Base-by-base conservation (phyloP, 1,140 invertebrate genomes). In the Cherax destructor region DNA sequence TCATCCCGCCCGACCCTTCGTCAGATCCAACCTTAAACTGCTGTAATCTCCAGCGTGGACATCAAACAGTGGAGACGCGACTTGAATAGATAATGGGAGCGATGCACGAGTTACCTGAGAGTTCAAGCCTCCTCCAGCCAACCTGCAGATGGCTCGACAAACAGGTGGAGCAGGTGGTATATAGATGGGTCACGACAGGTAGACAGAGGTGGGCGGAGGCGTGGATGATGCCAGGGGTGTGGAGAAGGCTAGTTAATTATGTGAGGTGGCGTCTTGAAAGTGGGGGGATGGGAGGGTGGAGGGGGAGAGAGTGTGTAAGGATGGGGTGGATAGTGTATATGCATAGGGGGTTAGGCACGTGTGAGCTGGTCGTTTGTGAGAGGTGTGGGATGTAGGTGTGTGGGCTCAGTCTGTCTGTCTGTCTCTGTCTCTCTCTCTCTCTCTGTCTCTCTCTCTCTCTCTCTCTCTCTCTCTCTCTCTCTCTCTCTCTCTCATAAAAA, bases 11-110 rank as follows among this genome's bases (percentile, higher is more conserved):
- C 79, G 1, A 41, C 13, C 50, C 79, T 0, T 21, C 56, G 79
- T 81, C 79, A 81, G 50, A 18, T 24, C 49, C 6, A 50, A 52
- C 79, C 79, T 50, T 81, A 81, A 81, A 81, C 79, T 81, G 49
- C 50, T 81, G 79, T 81, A 81, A 81, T 81, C 79, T 81, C 50
- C 10, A 56, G 50, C 79, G 52, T 81, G 79, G 79, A 59, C 79
- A 81, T 81, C 79, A 81, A 81, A 81, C 79, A 59, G 52, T 21
- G 52, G 11, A 30, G 79, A 59, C 79, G 79, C 56, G 52, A 13
- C 47, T 3, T 52, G 79, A 24, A 81, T 81, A 52, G 50, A 50
- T 81, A 81, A 81, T 81, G 50, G 50, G 50, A 13, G 50, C 69
- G n/a, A 3, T 74, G 69, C 69, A 74, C 69, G 69, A 74, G 69